A percentile compares a stretch with the other conserved stretches of the same genome.
These are phyloP conservation scores for Hycleus phaleratus DNA, from an alignment of 1,140 invertebrate species.

Conservation along the genomic window DNA sequence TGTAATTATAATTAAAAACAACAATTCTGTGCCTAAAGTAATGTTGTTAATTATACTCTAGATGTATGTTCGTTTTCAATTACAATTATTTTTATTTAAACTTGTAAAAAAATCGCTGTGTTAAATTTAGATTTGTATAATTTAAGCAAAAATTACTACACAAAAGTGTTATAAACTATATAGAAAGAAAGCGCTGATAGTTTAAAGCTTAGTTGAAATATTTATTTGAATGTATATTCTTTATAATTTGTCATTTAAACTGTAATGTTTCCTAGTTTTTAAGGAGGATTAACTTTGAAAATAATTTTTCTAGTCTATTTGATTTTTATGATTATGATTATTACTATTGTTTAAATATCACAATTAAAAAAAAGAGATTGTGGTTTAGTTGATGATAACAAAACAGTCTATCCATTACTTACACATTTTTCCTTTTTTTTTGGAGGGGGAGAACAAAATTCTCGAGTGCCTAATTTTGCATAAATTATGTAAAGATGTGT, in stretches of 20 bases:
- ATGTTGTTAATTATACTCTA: no score
- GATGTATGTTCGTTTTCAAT: background rate
- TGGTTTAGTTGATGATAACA: no score
- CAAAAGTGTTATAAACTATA: no score
- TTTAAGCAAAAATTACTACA: no score
- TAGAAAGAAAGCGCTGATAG: slow-evolving; percentile 4
- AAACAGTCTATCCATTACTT: slow-evolving; percentile 17
- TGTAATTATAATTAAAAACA: background rate
- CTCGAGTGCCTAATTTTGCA: slow-evolving; percentile 16
- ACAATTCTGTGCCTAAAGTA: no score
- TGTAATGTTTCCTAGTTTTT: slow-evolving; percentile 13
- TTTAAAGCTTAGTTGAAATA: slow-evolving; percentile 19
- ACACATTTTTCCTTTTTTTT: background rate
- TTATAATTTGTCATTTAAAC: slow-evolving; percentile 21
- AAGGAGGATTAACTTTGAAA: slow-evolving; percentile 24
- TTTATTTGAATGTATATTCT: slow-evolving; percentile 23
- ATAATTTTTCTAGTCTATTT: slow-evolving; percentile 34
- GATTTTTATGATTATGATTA: slow-evolving; percentile 24
- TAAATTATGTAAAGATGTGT: slow-evolving; percentile 30
- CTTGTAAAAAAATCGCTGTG: slow-evolving; percentile 26
- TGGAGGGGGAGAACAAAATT: slow-evolving; percentile 15
- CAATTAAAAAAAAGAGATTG: background rate
- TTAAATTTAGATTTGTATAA: slow-evolving; percentile 20
- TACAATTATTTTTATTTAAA: slow-evolving; percentile 1
- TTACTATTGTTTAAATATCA: slow-evolving; percentile 23